These are phyloP conservation scores for Germaria angustata DNA, from an alignment of 2,888 invertebrate species.

Conservation along the genomic window DNA sequence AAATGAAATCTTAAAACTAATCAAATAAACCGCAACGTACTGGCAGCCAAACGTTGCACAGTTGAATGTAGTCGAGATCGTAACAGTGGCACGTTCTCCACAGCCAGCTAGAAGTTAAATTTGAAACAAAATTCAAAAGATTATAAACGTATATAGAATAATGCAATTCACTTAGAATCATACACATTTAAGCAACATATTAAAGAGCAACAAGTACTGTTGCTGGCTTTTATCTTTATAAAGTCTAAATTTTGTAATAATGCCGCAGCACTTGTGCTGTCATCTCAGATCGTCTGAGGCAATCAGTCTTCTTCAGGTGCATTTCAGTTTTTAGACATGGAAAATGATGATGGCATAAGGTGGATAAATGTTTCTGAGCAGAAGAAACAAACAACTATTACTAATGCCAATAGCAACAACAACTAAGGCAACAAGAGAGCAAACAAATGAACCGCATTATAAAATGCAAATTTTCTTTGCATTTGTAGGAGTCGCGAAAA, in stretches of 20 bases:
- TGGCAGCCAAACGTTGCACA: conserved; percentile 23
- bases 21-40: conserved; percentile 65
- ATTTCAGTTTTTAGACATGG: conserved; percentile 61
- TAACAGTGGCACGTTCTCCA: conserved; percentile 64
- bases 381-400: conserved; percentile 15
- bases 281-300: conserved; percentile 64
- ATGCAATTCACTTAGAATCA: neutral
- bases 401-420: neutral
- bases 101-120: conserved; percentile 55
- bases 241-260: conserved; percentile 60
- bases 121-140: conserved; percentile 50
- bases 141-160: conserved; percentile 48
- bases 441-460: conserved; percentile 39
- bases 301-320: conserved; percentile 67
- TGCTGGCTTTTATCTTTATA: conserved; percentile 52
- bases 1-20: conserved; percentile 62
- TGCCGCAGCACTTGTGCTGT: conserved; percentile 67
- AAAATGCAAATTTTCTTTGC: conserved; percentile 58
- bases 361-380: conserved; percentile 57
- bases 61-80: conserved; percentile 41
- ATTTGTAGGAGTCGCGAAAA: conserved; percentile 55
- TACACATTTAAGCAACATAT: neutral
- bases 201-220: neutral
- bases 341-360: conserved; percentile 66
- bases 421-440: neutral